These are phyloP conservation scores for Seira ritae DNA, from an alignment of 2,888 invertebrate genomes.

Conservation along the genomic window DNA sequence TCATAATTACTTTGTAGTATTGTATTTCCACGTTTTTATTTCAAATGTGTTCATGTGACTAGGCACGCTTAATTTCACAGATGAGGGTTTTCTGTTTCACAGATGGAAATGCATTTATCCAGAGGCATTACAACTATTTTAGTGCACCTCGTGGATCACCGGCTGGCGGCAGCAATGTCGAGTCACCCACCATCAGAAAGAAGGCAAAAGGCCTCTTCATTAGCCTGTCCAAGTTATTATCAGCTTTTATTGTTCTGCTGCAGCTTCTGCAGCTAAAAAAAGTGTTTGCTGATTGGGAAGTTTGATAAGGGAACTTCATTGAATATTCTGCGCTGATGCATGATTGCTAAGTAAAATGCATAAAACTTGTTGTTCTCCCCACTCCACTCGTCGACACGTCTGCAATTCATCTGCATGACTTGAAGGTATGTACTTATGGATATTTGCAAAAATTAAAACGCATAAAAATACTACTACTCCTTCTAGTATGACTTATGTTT, in stretches of 20 bases:
- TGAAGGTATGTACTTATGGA: no score
- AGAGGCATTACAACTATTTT: background rate
- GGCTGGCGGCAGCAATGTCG: background rate
- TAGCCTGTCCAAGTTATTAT: background rate
- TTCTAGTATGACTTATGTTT: background rate
- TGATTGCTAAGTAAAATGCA: background rate
- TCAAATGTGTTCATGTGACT: slow-evolving; percentile 11
- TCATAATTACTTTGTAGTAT: slow-evolving; percentile 8
- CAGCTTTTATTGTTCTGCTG: slow-evolving; percentile 26
- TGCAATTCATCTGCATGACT: background rate
- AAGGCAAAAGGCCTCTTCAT: background rate
- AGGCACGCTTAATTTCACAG: slow-evolving; percentile 27
- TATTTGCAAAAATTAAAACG: slow-evolving; percentile 4
- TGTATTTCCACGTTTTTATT: background rate
- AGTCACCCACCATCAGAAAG: background rate
- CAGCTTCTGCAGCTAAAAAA: slow-evolving; percentile 20
- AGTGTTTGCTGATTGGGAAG: slow-evolving; percentile 55
- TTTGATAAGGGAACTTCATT: slow-evolving; percentile 54
- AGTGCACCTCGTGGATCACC: background rate
- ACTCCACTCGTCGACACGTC: slow-evolving; percentile 4
- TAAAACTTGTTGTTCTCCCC: background rate
- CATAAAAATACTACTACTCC: background rate
- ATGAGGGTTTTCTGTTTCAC: slow-evolving; percentile 5
- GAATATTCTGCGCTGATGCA: slow-evolving; percentile 20
- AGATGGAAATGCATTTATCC: background rate